Evolutionary conservation across 1,140 invertebrate species (phyloP), one percentile per base, ranked within the genome.

Genomic region (Ceratitis capitata): DNA sequence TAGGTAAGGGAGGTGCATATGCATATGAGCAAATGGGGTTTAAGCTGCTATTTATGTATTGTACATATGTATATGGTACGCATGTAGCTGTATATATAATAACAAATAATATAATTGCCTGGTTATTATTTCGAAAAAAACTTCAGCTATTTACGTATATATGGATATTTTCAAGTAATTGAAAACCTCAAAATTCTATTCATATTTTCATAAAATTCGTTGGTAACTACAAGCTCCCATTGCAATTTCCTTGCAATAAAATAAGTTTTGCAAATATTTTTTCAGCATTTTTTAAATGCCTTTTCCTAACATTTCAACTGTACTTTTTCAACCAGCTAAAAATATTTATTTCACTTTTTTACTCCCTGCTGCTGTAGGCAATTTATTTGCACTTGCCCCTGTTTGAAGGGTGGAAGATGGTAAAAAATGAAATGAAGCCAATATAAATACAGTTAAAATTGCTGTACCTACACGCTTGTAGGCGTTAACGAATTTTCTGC

Each of bases 401-500:
- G 61, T 39, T 35, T 69, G 32, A 35, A 39, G 16, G 26, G n/a
- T n/a, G n/a, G n/a, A n/a, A n/a, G n/a, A n/a, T 19, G 32, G 32
- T 5, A 2, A 1, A 39, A 19, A 39, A 32, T 69, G 9, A 69
- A 69, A 69, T 19, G 14, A 35, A 69, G 14, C 32, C n/a, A 39
- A 35, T 16, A 53, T 53, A 56, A 56, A 56, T 56, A 19, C 29
- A 16, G 61, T 69, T 69, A 69, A 69, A 69, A 69, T 69, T 7
- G 32, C 61, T 69, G 32, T 56, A 56, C 23, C 14, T 56, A 56
- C 23, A n/a, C 61, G 32, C 26, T 56, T 69, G 61, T 69, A 69
- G 61, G 61, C 61, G 61, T 69, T 69, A 69, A 69, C 61, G 35
- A 69, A 69, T 69, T 39, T 69, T 19, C 32, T 19, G 16, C 61